These are phyloP conservation scores for Oryctolagus cuniculus DNA, from an alignment of 2,113 vertebrate genomes.

Conservation along the genomic window mOryCun1.1 NC_091442.1:72408501-72409000, in stretches of 20 bases:
- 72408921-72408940: background rate
- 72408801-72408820: background rate
- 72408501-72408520: background rate
- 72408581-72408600: background rate
- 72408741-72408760: slow-evolving; percentile 13
- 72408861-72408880: background rate
- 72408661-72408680: background rate
- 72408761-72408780: background rate
- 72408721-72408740: background rate
- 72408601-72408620: background rate
- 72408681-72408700: background rate
- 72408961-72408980: background rate
- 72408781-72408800: background rate
- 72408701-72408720: background rate
- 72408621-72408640: background rate
- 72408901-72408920: background rate
- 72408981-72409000: background rate
- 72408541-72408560: slow-evolving; percentile 21
- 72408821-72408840: background rate
- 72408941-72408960: background rate
- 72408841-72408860: background rate
- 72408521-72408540: background rate
- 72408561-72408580: background rate
- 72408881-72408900: background rate
- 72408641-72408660: background rate